A percentile compares a stretch with the other conserved stretches of the same genome.
These are phyloP conservation scores for Zoroaster sp. DNA, from an alignment of 53 echinoderm and acorn worm genomes.

Conservation along the genomic window DNA sequence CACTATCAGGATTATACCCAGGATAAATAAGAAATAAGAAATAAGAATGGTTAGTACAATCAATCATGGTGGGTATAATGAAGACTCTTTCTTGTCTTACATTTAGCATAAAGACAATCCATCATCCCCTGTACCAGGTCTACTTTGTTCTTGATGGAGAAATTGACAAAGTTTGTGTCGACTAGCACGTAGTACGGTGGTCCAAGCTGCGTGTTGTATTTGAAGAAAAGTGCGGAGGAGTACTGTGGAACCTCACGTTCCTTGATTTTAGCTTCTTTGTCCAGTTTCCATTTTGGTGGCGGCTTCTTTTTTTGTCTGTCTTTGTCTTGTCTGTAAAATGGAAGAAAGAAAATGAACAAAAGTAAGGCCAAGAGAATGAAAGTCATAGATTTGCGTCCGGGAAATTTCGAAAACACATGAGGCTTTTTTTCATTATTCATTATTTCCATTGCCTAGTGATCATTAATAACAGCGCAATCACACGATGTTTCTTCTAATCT, in stretches of 20 bases:
- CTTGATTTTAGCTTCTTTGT: slow-evolving; percentile 67
- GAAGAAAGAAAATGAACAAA: not conserved
- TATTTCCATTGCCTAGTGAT: too few relatives aligned
- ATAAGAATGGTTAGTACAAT: too few relatives aligned
- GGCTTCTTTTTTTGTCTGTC: slow-evolving; percentile 73
- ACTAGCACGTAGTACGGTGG: slow-evolving; percentile 93
- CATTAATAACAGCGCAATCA: too few relatives aligned
- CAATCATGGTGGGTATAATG: too few relatives aligned
- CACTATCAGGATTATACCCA: too few relatives aligned
- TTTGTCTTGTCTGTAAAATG: slow-evolving; percentile 71
- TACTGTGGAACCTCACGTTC: slow-evolving; percentile 91
- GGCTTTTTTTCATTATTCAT: too few relatives aligned
- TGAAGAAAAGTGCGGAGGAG: slow-evolving; percentile 96
- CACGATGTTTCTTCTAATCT: too few relatives aligned
- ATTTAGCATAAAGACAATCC: slow-evolving; percentile 97
- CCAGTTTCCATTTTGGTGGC: slow-evolving; percentile 77
- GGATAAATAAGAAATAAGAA: too few relatives aligned
- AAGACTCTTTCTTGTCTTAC: too few relatives aligned
- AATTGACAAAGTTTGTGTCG: slow-evolving; percentile 98
- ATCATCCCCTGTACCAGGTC: slow-evolving; percentile 95
- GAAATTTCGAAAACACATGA: too few relatives aligned
- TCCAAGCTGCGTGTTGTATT: slow-evolving; percentile 98
- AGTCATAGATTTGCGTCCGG: too few relatives aligned
- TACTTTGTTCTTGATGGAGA: slow-evolving; percentile 94
- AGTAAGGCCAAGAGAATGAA: too few relatives aligned